Evolutionary conservation across 2,113 vertebrate species (phyloP), one percentile per base, ranked within the genome.

Genomic region (Silurus meridionalis): DNA sequence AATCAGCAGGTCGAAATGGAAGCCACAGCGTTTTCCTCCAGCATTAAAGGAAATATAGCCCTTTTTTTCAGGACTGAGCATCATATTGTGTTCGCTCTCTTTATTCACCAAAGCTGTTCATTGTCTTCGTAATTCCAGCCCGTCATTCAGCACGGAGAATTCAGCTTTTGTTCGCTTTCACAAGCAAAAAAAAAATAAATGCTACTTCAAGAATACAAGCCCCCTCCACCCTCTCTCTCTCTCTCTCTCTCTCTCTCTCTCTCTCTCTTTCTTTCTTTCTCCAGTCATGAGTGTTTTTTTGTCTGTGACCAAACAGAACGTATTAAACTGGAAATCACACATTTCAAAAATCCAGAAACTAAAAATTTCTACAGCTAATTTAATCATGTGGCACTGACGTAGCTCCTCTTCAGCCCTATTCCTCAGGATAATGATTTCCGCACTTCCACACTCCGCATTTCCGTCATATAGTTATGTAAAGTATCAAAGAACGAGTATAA

Each of bases 51-150:
- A 11, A 64, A 25, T 21, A 46, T 67, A 23, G 71, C 46, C 1
- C 28, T 37, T 83, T 77, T 64, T 55, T 58, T 48, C 69, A 52
- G 64, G 61, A 86, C 23, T 64, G 64, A 85, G 46, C 57, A 87
- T 87, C 74, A 64, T 23, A 74, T 63, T 87, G 78, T 83, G 52
- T 75, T 82, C 37, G 37, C 84, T 37, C 8, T 72, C 46, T 72
- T 85, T 88, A 87, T 90, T 89, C 90, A 90, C 21, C 64, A 37
- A 55, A 78, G 52, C 55, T 64, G 67, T 83, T 85, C 87, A 74
- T 77, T 86, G 88, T 90, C 87, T 85, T 85, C 71, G 69, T 90
- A 88, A 88, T 90, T 83, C 53, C 86, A 86, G 61, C 78, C 85
- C 83, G 89, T 87, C 89, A 89, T 74, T 91, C 89, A 90, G 69